phyloP scores from a whole-genome alignment of 2,113 vertebrate genomes.

The Clarias magur region DNA sequence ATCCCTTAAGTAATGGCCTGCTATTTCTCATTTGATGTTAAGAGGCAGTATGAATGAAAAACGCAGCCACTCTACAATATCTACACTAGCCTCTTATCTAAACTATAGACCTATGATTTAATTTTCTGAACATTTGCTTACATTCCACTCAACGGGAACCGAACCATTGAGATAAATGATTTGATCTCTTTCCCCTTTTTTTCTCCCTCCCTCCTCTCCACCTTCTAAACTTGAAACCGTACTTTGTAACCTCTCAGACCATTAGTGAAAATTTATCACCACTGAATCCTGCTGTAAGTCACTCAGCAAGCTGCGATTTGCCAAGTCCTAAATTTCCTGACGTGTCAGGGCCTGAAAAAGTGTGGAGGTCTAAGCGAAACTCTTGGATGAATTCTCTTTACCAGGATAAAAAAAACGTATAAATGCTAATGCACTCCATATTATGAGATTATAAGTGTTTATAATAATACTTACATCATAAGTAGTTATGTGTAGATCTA shows the following conservation, averaged over 20 bases:
- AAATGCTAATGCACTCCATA: slow-evolving; percentile 40
- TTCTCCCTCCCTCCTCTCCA: slow-evolving; percentile 32
- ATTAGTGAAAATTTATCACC: slow-evolving; percentile 72
- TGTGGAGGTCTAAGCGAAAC: slow-evolving; percentile 47
- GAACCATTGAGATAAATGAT: slow-evolving; percentile 36
- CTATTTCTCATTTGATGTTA: not conserved
- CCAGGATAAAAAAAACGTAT: slow-evolving; percentile 34
- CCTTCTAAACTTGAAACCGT: slow-evolving; percentile 47
- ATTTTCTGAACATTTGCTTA: slow-evolving; percentile 30
- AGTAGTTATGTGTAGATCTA: not conserved
- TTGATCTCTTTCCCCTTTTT: slow-evolving; percentile 26
- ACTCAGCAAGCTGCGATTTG: slow-evolving; percentile 64
- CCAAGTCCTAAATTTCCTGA: slow-evolving; percentile 67
- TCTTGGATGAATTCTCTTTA: slow-evolving; percentile 48
- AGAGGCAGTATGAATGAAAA: slow-evolving; percentile 25
- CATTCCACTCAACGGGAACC: slow-evolving; percentile 33
- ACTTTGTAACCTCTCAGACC: slow-evolving; percentile 67
- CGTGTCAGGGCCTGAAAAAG: slow-evolving; percentile 60
- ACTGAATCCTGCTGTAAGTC: slow-evolving; percentile 68
- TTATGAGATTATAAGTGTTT: slow-evolving; percentile 4
- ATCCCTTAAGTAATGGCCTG: not conserved
- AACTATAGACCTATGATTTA: slow-evolving; percentile 28
- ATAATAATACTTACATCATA: too few relatives aligned
- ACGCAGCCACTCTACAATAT: slow-evolving; percentile 5
- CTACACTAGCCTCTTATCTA: slow-evolving; percentile 33